Evolutionary conservation across 1,140 invertebrate genomes (phyloP).

Genomic region (Coboldia fuscipes): DNA sequence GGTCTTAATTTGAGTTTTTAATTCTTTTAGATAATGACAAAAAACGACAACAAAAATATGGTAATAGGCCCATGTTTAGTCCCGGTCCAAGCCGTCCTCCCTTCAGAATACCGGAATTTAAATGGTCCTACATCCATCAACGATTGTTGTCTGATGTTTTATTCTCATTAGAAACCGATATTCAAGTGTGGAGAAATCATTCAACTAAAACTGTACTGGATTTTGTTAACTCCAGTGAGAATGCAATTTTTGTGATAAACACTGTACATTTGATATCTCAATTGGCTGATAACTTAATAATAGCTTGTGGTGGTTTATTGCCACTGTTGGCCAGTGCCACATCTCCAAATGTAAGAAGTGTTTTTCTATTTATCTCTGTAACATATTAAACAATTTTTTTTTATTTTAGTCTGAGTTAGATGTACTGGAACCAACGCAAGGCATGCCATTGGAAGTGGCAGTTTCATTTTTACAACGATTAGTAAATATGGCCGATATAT

Average conservation of each 20-base stretch:
- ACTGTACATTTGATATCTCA: constrained; percentile 98
- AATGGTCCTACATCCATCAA: constrained; percentile 98
- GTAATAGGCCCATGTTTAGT: constrained; percentile 70
- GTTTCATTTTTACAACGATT: constrained; percentile 90
- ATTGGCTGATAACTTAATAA: constrained; percentile 95
- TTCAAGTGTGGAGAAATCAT: constrained; percentile 78
- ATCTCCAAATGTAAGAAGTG: constrained; percentile 77
- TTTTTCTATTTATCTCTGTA: not conserved
- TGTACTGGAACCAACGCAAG: constrained; percentile 94
- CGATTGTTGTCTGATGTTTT: constrained; percentile 88
- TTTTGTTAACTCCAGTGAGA: constrained; percentile 94
- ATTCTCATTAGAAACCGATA: constrained; percentile 92
- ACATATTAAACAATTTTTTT: not conserved
- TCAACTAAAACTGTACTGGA: constrained; percentile 92
- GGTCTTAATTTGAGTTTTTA: no score
- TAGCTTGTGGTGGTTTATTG: constrained; percentile 92
- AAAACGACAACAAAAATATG: constrained; percentile 32
- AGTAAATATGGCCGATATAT: constrained; percentile 94
- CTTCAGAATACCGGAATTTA: constrained; percentile 97
- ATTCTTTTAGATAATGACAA: no score
- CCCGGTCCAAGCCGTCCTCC: constrained; percentile 87
- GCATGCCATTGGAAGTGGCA: constrained; percentile 93
- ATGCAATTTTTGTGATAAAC: constrained; percentile 98
- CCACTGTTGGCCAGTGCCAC: constrained; percentile 94
- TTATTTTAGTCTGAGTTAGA: constrained; percentile 80